Percentiles rank a stretch among this genome's conserved stretches.
These are phyloP conservation scores for Diphyllodes magnificus DNA, from an alignment of 2,113 vertebrate species.

Conservation along the genomic window DNA sequence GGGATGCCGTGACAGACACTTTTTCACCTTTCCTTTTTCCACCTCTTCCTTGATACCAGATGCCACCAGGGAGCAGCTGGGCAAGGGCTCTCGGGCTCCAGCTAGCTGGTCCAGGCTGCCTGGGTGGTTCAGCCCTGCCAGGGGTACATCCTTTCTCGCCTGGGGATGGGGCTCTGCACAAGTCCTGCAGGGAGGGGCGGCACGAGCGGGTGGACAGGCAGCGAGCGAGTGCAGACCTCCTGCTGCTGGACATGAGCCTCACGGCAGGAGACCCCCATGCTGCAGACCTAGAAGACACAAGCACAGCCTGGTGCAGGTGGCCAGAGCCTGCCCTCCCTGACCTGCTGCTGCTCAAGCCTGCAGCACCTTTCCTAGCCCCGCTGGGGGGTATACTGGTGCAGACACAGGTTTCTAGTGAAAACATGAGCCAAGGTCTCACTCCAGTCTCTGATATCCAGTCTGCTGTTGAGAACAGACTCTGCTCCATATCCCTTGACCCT, in stretches of 20 bases:
- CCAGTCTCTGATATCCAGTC: not conserved
- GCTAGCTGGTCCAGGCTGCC: not conserved
- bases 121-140: not conserved
- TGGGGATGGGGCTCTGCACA: slow-evolving; percentile 24
- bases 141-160: not conserved
- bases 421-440: not conserved
- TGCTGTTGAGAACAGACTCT: not conserved
- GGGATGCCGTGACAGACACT: not conserved
- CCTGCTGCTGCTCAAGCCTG: not conserved
- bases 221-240: slow-evolving; percentile 30
- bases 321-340: not conserved
- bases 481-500: not conserved
- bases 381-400: not conserved
- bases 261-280: slow-evolving; percentile 40
- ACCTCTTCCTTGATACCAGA: slow-evolving; percentile 23
- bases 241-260: slow-evolving; percentile 25
- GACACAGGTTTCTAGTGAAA: not conserved
- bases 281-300: slow-evolving; percentile 58
- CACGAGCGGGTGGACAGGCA: not conserved
- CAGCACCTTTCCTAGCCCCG: not conserved
- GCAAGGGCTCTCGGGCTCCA: not conserved
- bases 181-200: slow-evolving; percentile 48
- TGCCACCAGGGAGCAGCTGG: slow-evolving; percentile 9
- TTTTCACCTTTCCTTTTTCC: not conserved
- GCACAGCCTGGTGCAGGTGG: not conserved